These are phyloP conservation scores for Oreochromis aureus DNA, from an alignment of 2,113 vertebrate species.

Conservation along the genomic window DNA sequence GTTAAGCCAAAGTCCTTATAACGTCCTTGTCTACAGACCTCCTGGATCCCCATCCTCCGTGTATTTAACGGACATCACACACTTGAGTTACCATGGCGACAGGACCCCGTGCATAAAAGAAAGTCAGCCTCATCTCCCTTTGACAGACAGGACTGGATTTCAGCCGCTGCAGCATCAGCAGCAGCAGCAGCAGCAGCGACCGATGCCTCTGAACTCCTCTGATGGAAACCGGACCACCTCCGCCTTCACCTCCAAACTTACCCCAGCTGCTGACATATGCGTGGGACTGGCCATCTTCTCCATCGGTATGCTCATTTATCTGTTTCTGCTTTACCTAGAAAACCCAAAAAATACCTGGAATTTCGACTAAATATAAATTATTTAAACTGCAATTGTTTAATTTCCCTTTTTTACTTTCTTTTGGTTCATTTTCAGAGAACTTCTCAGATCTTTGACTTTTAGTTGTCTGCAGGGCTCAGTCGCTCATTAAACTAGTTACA, in stretches of 20 bases:
- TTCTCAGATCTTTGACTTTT: background rate
- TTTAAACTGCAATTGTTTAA: background rate
- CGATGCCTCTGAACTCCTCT: slow-evolving; percentile 13
- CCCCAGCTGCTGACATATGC: slow-evolving; percentile 42
- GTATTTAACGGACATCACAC: background rate
- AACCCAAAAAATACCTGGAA: background rate
- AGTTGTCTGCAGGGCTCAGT: background rate
- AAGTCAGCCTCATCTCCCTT: background rate
- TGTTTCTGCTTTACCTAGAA: background rate
- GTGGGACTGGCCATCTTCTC: slow-evolving; percentile 56
- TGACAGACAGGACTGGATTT: background rate
- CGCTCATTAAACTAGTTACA: background rate
- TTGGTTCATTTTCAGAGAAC: background rate
- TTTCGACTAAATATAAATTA: background rate
- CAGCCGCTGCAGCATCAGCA: background rate
- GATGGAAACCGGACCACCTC: slow-evolving; percentile 11
- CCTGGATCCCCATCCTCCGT: background rate
- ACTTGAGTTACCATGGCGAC: slow-evolving; percentile 23
- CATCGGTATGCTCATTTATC: slow-evolving; percentile 32
- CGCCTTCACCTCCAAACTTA: slow-evolving; percentile 57
- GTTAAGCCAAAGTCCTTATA: background rate
- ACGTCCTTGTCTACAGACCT: background rate
- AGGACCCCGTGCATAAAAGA: background rate
- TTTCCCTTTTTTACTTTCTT: background rate
- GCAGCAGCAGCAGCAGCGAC: background rate